These are phyloP conservation scores for Triplophysa siluroides DNA, from an alignment of 2,113 vertebrate species.

Conservation along the genomic window DNA sequence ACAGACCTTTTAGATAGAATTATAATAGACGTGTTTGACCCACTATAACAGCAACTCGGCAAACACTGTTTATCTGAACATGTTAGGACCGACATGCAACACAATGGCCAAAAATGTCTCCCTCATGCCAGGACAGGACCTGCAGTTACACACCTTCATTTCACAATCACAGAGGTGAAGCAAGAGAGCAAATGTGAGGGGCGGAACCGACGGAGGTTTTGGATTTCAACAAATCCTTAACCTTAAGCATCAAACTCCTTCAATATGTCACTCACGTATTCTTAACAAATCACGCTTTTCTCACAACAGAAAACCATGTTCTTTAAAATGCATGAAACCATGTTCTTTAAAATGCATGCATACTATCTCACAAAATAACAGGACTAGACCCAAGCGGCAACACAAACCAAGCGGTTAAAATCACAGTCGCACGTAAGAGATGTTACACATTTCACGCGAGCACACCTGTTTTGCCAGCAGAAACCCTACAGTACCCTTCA, in stretches of 20 bases:
- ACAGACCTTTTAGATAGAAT: neutral
- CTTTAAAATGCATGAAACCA: too few species aligned
- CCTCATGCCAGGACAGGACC: constrained; percentile 40
- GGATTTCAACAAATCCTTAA: too few species aligned
- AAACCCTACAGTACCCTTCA: too few species aligned
- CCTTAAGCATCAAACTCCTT: too few species aligned
- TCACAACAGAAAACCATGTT: too few species aligned
- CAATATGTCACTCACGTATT: too few species aligned
- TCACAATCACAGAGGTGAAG: constrained; percentile 40
- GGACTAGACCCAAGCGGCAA: neutral
- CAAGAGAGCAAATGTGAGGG: neutral
- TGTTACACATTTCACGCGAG: constrained; percentile 1
- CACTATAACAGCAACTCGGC: neutral
- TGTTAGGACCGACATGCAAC: constrained; percentile 10
- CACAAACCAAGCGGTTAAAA: neutral
- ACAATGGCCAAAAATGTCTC: constrained; percentile 28
- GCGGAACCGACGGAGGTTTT: neutral
- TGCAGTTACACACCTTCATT: constrained; percentile 27
- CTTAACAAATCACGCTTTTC: too few species aligned
- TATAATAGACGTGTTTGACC: neutral
- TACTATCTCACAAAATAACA: too few species aligned
- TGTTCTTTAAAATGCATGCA: too few species aligned
- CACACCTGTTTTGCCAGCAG: constrained; percentile 34
- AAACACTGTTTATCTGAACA: neutral
- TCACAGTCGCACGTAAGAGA: neutral